Conservation (phyloP, 2,797 vertebrate species). For the Leptoclinus maculatus region DNA sequence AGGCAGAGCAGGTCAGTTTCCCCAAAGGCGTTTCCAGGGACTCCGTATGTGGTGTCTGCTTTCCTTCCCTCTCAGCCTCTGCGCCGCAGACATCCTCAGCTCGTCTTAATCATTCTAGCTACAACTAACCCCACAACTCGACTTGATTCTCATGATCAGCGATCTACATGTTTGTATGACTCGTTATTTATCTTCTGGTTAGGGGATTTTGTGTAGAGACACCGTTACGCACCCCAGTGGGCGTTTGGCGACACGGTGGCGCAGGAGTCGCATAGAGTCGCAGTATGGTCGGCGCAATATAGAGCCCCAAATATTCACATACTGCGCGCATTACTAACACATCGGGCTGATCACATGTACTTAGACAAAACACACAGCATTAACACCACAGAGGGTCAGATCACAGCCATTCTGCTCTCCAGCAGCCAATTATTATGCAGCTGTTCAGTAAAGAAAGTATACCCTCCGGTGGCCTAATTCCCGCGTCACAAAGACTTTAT, state of each 20-base stretch:
- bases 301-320: conserved; percentile 22
- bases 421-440: conserved; percentile 27
- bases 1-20: background rate
- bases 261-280: conserved; percentile 59
- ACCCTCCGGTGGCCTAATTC: conserved; percentile 41
- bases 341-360: conserved; percentile 9
- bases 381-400: conserved; percentile 11
- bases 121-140: conserved; percentile 13
- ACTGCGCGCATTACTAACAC: conserved; percentile 1
- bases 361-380: background rate
- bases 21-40: background rate
- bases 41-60: conserved; percentile 29
- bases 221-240: conserved; percentile 78
- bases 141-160: background rate
- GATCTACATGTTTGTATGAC: background rate
- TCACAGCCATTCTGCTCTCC: background rate
- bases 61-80: conserved; percentile 17
- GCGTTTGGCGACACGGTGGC: conserved; percentile 74
- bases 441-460: conserved; percentile 39
- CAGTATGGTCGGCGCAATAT: conserved; percentile 15
- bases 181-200: conserved; percentile 18
- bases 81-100: background rate
- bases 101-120: conserved; percentile 5
- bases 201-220: conserved; percentile 37
- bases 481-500: background rate